These are phyloP conservation scores for Magallana angulata DNA, from an alignment of 1,140 invertebrate species.

Conservation along the genomic window DNA sequence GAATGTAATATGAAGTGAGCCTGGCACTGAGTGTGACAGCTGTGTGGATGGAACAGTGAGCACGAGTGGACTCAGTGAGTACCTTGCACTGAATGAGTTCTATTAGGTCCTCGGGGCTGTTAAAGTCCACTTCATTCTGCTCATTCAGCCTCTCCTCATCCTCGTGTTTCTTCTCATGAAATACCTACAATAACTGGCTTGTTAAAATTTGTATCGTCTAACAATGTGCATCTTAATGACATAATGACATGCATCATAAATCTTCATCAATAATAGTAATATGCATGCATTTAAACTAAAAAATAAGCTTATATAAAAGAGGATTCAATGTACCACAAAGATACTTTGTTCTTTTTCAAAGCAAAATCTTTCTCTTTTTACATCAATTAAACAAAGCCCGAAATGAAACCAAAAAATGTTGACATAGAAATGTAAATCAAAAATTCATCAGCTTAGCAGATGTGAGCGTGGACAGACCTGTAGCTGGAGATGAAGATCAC, in stretches of 20 bases:
- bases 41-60: no score
- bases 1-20: background rate
- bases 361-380: no score
- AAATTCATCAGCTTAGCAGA: no score
- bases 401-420: no score
- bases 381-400: no score
- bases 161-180: conserved; percentile 67
- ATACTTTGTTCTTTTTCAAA: no score
- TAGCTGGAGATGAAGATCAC: conserved; percentile 69
- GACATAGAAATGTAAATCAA: no score
- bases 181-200: conserved; percentile 56
- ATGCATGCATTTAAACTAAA: no score
- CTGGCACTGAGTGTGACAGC: background rate
- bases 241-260: background rate
- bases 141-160: conserved; percentile 64
- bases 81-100: conserved; percentile 67
- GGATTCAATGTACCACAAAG: no score
- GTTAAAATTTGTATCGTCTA: background rate
- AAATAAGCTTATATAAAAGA: no score
- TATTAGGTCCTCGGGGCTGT: conserved; percentile 66
- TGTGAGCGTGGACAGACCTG: conserved; percentile 53
- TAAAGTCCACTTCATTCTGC: conserved; percentile 61
- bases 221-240: background rate
- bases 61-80: background rate
- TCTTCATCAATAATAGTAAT: background rate